phyloP scores from a whole-genome alignment of 2,888 invertebrate species.

The Galerucella nymphaeae region DNA sequence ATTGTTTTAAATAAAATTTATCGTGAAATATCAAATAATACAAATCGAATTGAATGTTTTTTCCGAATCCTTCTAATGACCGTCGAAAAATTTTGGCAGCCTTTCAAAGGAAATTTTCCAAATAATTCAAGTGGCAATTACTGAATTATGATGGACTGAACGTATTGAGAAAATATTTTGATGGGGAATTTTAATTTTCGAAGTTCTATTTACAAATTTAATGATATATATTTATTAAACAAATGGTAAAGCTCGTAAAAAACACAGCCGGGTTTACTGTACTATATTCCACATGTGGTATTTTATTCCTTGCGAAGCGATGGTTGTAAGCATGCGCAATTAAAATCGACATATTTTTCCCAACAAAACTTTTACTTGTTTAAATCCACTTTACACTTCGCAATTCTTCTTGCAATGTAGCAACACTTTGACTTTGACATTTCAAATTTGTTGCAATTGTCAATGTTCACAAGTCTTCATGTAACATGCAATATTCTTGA shows the following conservation, averaged over 20 bases:
- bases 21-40: neutral
- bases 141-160: neutral
- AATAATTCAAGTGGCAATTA: conserved; percentile 14
- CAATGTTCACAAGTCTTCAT: no score
- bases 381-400: no score
- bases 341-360: no score
- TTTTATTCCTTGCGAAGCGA: no score
- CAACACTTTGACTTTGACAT: no score
- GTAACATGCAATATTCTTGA: no score
- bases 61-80: neutral
- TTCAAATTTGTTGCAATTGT: no score
- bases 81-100: neutral
- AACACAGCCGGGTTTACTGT: neutral
- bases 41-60: neutral
- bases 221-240: neutral
- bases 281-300: no score
- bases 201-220: neutral
- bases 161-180: neutral
- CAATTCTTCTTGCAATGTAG: no score
- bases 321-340: no score
- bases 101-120: conserved; percentile 2
- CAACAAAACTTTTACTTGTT: no score
- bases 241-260: neutral
- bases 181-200: neutral
- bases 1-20: neutral